Conservation (phyloP, 2,113 vertebrate species). For the Oenanthe oenanthe region DNA sequence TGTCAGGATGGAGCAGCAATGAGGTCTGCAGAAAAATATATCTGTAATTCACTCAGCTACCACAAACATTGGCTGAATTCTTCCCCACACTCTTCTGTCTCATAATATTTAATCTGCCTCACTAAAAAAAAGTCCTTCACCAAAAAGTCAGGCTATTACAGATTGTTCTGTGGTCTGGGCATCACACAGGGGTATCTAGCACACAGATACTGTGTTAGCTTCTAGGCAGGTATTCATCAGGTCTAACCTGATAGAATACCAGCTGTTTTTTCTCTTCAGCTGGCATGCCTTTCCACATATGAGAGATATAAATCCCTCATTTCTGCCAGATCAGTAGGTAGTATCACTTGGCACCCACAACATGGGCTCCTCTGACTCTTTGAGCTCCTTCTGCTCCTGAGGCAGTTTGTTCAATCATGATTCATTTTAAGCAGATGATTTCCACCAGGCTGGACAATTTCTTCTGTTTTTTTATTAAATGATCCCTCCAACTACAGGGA, state of each 20-base stretch:
- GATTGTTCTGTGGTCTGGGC: not conserved
- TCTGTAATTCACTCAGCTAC: not conserved
- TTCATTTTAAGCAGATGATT: conserved; percentile 31
- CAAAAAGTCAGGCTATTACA: not conserved
- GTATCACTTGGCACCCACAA: not conserved
- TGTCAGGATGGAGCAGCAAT: not conserved
- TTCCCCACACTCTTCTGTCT: not conserved
- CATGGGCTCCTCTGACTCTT: not conserved
- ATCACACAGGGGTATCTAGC: not conserved
- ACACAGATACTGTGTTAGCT: not conserved
- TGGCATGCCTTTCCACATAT: not conserved
- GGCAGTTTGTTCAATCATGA: not conserved
- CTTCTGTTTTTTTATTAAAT: not conserved
- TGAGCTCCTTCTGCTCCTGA: not conserved
- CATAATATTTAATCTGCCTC: not conserved
- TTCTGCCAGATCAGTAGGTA: not conserved
- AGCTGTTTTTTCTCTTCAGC: not conserved
- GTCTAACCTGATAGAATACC: not conserved
- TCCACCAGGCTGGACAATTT: not conserved
- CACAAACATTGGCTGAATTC: not conserved
- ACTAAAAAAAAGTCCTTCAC: not conserved
- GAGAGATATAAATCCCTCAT: not conserved
- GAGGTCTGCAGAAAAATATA: not conserved
- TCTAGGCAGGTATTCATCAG: not conserved
- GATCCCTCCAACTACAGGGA: not conserved